Base-by-base conservation (phyloP, 2,888 invertebrate genomes). In the Dryocosmus kuriphilus region DNA sequence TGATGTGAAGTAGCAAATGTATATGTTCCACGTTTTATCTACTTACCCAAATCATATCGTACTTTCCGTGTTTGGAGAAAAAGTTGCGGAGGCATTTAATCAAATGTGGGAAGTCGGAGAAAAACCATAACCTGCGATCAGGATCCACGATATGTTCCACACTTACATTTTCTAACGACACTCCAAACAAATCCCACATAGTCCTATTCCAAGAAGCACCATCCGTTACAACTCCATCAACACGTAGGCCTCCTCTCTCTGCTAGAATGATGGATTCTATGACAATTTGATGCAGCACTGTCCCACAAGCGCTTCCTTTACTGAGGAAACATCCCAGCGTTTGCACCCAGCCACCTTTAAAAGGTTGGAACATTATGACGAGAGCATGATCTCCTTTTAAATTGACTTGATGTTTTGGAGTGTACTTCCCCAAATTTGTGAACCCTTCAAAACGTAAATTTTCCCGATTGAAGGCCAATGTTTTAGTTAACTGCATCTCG, bases 321-420 rank as follows among this genome's bases (percentile, higher is more conserved):
- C 83, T 85, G 3, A 87, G 67, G 78, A 87, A 88, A 41, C 80
- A 79, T 7, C 79, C 86, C 30, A 87, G 55, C 9, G 81, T 79
- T 75, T 87, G 87, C 8, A 86, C 78, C 81, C 83, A 87, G 41
- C 63, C 74, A 16, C 83, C 83, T 46, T 77, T 80, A 55, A 87
- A 85, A 1, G 86, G 84, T 76, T 84, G 83, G 77, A 84, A 85
- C 81, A 85, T 85, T 16, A 88, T 79, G 1, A 86, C 87, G 6
- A 87, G 63, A 14, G 86, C 87, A 78, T 88, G 85, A 75, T 87
- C 85, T 35, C 81, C 87, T 27, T 67, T 63, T 41, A 74, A 24
- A 35, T 80, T 65, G 75, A 79, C 73, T 63, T 82, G 80, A 57
- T 84, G 30, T 11, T 81, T 51, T 22, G 84, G 84, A 9, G 86